These are phyloP conservation scores for Cladopsammia gracilis DNA, from an alignment of 64 coral and sea anemone genomes.

Conservation along the genomic window DNA sequence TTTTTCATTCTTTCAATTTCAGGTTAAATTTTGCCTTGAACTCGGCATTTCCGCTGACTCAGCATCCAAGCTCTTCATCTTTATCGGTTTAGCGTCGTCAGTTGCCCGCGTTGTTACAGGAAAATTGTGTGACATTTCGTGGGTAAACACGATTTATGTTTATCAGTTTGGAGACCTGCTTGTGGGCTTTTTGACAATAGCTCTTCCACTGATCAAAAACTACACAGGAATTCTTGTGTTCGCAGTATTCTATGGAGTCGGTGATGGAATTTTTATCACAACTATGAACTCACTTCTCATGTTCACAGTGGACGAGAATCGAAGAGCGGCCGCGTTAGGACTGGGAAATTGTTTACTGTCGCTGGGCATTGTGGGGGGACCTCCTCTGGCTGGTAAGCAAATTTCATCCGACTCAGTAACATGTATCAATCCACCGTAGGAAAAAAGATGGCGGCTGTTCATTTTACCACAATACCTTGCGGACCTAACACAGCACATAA, in stretches of 20 bases:
- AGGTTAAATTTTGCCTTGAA: constrained; percentile 17
- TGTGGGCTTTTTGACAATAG: not conserved
- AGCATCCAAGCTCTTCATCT: constrained; percentile 11
- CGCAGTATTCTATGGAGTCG: not conserved
- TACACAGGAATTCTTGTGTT: constrained; percentile 4
- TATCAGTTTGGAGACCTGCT: constrained; percentile 5
- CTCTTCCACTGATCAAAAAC: not conserved
- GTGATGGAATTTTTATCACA: constrained; percentile 19
- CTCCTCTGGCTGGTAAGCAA: not conserved
- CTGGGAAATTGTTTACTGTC: not conserved
- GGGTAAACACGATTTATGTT: constrained; percentile 7
- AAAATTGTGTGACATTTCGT: not conserved
- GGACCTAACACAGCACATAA: too few relatives aligned
- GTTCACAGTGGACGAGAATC: not conserved
- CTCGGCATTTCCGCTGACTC: constrained; percentile 26
- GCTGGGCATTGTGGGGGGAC: not conserved
- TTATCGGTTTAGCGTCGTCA: not conserved
- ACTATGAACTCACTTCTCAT: constrained; percentile 1
- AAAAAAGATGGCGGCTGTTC: too few relatives aligned
- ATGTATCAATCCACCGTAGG: too few relatives aligned
- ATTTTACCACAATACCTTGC: too few relatives aligned
- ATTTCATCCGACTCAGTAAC: too few relatives aligned
- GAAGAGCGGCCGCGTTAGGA: constrained; percentile 3
- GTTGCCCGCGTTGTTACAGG: not conserved
- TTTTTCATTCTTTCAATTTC: not conserved